Evolutionary conservation across 2,888 invertebrate species (phyloP).

Genomic region (Tachystola acroxantha): DNA sequence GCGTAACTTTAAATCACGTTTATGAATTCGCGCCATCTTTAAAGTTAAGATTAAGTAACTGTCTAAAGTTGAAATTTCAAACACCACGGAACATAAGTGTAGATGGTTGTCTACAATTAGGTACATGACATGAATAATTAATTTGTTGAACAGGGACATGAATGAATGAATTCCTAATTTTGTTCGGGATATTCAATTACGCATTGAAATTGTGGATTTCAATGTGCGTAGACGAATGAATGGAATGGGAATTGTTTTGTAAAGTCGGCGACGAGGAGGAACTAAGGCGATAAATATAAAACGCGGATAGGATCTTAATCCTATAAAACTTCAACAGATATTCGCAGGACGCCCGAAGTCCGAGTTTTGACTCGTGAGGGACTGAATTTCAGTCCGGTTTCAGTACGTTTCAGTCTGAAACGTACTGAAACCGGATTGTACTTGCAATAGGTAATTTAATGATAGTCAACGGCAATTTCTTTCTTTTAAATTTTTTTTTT

Average conservation of each 20-base stretch:
- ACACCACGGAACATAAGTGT: neutral
- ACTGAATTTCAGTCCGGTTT: too few relatives aligned
- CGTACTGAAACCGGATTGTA: too few relatives aligned
- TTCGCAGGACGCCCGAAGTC: neutral
- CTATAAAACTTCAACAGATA: neutral
- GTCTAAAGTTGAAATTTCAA: too few relatives aligned
- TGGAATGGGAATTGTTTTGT: neutral
- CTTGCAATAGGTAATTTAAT: too few relatives aligned
- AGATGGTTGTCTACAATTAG: neutral
- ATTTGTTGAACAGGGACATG: neutral
- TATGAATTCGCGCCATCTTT: too few relatives aligned
- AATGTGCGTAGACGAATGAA: neutral
- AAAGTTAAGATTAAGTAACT: too few relatives aligned
- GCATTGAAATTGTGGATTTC: neutral
- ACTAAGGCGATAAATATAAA: neutral
- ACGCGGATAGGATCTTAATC: neutral
- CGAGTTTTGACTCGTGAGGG: too few relatives aligned
- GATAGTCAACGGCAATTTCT: too few relatives aligned
- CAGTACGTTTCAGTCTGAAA: too few relatives aligned
- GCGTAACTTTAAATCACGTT: too few relatives aligned
- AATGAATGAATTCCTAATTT: neutral
- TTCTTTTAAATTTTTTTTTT: too few relatives aligned
- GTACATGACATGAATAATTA: neutral
- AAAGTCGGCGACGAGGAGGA: neutral
- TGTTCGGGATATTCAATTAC: neutral